Conservation (phyloP, 2,113 vertebrate species). For the Okapia johnstoni region DNA sequence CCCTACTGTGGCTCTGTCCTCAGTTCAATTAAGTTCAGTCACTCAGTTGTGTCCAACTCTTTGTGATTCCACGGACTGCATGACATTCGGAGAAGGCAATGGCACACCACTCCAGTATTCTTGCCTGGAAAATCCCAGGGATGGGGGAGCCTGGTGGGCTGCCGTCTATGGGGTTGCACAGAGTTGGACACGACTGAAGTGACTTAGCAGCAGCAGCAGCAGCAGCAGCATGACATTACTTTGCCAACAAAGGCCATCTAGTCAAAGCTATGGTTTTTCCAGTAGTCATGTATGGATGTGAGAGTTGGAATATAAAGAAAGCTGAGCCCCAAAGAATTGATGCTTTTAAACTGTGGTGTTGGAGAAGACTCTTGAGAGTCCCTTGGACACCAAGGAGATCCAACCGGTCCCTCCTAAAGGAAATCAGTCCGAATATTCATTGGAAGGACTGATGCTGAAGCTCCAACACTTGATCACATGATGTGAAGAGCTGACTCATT, state of each 20-base stretch:
- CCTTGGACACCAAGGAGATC: not conserved
- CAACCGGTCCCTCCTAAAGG: not conserved
- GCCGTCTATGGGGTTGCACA: too few species aligned
- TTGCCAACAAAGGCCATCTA: not conserved
- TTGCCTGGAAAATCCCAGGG: too few species aligned
- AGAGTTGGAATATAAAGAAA: not conserved
- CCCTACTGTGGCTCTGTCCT: not conserved
- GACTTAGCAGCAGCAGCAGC: too few species aligned
- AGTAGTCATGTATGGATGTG: not conserved
- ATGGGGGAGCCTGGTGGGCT: too few species aligned
- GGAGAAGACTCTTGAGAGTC: not conserved
- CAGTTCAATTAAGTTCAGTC: not conserved
- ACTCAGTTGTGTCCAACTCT: not conserved
- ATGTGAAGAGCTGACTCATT: not conserved
- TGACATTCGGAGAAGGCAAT: not conserved
- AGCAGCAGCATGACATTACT: not conserved
- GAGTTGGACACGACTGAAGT: too few species aligned
- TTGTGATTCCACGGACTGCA: not conserved
- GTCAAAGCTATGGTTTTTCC: not conserved
- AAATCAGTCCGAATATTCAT: not conserved
- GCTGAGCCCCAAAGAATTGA: not conserved
- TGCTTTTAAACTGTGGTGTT: not conserved
- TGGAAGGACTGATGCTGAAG: not conserved
- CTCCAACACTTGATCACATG: not conserved
- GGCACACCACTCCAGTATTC: too few species aligned